Conservation (phyloP, 2,797 vertebrate species). For the Sebastolobus alascanus region DNA sequence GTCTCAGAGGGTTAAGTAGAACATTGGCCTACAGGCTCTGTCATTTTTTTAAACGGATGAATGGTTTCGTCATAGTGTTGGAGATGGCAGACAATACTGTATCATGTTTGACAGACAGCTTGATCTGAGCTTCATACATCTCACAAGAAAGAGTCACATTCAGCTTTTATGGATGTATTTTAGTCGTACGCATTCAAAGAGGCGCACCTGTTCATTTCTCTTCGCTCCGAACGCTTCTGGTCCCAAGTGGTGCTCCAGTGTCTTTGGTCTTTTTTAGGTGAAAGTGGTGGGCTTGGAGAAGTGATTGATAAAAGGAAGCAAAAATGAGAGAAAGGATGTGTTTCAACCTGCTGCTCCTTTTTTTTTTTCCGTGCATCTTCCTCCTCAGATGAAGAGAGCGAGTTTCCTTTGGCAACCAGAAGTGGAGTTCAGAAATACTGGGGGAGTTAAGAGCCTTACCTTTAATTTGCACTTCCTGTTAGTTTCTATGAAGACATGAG, state of each 20-base stretch:
- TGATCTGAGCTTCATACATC: conserved; percentile 2
- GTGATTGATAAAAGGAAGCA: background rate
- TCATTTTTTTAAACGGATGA: background rate
- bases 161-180: conserved; percentile 2
- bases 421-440: conserved; percentile 24
- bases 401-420: conserved; percentile 60
- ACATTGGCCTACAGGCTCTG: background rate
- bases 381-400: background rate
- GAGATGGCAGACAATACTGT: background rate
- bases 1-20: too few species aligned
- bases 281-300: background rate
- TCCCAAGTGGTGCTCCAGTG: conserved; percentile 15
- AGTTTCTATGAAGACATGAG: conserved; percentile 33
- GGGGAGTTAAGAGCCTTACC: conserved; percentile 2
- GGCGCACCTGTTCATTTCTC: background rate
- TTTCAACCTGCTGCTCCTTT: conserved; percentile 1
- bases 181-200: background rate
- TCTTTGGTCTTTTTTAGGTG: background rate
- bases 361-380: background rate
- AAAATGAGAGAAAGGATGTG: background rate
- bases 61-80: background rate
- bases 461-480: conserved; percentile 30
- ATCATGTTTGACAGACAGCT: background rate
- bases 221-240: background rate
- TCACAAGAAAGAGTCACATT: conserved; percentile 13